Evolutionary conservation across 2,113 vertebrate genomes (phyloP).

Genomic region (Coryphaenoides rupestris): DNA sequence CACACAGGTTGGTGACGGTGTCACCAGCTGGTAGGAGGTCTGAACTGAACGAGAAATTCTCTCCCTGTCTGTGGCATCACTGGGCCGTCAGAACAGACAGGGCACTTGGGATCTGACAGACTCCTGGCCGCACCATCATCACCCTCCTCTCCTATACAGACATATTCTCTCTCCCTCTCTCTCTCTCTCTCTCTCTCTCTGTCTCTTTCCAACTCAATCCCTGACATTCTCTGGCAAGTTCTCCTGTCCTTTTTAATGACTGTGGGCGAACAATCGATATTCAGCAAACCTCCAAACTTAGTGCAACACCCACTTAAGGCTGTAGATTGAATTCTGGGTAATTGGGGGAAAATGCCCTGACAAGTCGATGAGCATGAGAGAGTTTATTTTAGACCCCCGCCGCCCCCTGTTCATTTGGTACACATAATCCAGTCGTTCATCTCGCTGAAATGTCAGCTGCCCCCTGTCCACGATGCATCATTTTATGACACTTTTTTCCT

Average conservation of each 20-base stretch:
- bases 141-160: not conserved
- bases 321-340: slow-evolving; percentile 23
- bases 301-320: slow-evolving; percentile 49
- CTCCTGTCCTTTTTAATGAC: slow-evolving; percentile 61
- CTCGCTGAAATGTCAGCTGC: not conserved
- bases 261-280: slow-evolving; percentile 66
- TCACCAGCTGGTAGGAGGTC: slow-evolving; percentile 44
- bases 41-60: not conserved
- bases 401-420: too few species aligned
- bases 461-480: not conserved
- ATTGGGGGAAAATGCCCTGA: too few species aligned
- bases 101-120: not conserved
- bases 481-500: slow-evolving; percentile 27
- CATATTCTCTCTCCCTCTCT: slow-evolving; percentile 31
- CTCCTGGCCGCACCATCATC: not conserved
- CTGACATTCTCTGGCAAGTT: slow-evolving; percentile 39
- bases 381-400: too few species aligned
- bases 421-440: too few species aligned
- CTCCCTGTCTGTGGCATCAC: too few species aligned
- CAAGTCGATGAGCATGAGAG: too few species aligned
- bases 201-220: slow-evolving; percentile 41
- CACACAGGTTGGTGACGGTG: not conserved
- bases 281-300: slow-evolving; percentile 62
- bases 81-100: too few species aligned
- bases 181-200: not conserved